phyloP scores from a whole-genome alignment of 2,113 vertebrate species.

The Scophthalmus maximus region DNA sequence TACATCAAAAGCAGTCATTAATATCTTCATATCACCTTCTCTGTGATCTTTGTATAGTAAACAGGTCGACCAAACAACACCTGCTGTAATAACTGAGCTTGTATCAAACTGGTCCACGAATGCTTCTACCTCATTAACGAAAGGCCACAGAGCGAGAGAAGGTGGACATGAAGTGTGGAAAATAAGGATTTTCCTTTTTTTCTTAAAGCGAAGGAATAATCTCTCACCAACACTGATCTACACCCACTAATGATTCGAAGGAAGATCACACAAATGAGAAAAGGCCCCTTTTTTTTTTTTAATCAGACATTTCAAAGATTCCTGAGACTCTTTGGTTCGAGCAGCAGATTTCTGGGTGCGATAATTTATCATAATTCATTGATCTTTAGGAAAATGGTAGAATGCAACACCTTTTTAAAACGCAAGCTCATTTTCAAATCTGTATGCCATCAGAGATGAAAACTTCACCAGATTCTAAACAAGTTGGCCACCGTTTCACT shows the following conservation, averaged over 20 bases:
- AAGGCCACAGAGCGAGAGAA: constrained; percentile 16
- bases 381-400: constrained; percentile 56
- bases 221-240: constrained; percentile 26
- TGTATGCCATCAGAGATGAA: too few relatives aligned
- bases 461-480: too few relatives aligned
- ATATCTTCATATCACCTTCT: constrained; percentile 9
- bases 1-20: constrained; percentile 9
- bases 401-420: constrained; percentile 52
- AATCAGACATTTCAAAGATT: too few relatives aligned
- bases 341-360: constrained; percentile 29
- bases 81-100: constrained; percentile 34
- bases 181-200: not conserved
- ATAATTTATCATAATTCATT: constrained; percentile 57
- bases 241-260: constrained; percentile 49
- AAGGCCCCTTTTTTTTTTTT: constrained; percentile 10
- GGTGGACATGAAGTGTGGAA: constrained; percentile 22
- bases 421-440: constrained; percentile 52
- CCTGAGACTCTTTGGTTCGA: constrained; percentile 22
- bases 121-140: constrained; percentile 28
- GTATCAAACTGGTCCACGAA: constrained; percentile 21
- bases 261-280: constrained; percentile 36
- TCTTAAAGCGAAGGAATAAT: constrained; percentile 31
- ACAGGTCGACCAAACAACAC: constrained; percentile 19
- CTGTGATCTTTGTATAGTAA: constrained; percentile 34
- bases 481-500: too few relatives aligned